Conservation (phyloP, 2,888 invertebrate species). For the Lypha dubia region DNA sequence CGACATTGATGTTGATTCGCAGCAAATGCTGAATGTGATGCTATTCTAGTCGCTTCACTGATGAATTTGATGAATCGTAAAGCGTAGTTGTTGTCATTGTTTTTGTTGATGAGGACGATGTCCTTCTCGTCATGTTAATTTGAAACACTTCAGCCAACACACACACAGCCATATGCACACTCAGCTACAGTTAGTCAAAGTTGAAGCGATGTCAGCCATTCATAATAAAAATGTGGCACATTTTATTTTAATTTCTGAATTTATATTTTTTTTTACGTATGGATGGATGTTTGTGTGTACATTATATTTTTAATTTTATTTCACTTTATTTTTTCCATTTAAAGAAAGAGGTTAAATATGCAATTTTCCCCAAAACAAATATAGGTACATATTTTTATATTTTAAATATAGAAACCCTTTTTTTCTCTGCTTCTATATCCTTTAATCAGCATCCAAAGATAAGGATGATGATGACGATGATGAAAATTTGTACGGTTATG, state of each 20-base stretch:
- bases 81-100: conserved; percentile 12
- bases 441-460: conserved; percentile 46
- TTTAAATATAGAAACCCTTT: conserved; percentile 39
- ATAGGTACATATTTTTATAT: no score
- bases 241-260: conserved; percentile 70
- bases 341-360: conserved; percentile 59
- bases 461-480: conserved; percentile 16
- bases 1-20: conserved; percentile 66
- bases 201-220: conserved; percentile 58
- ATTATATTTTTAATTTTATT: conserved; percentile 20
- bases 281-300: background rate
- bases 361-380: conserved; percentile 63
- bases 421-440: conserved; percentile 36
- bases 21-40: conserved; percentile 44
- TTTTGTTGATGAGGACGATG: conserved; percentile 23
- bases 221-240: conserved; percentile 72
- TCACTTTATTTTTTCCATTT: conserved; percentile 18
- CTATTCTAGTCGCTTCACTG: conserved; percentile 19
- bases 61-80: conserved; percentile 36
- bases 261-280: conserved; percentile 33
- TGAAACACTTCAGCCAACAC: conserved; percentile 56
- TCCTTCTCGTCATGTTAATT: conserved; percentile 69
- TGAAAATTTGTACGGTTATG: background rate
- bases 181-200: conserved; percentile 7
- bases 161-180: no score